Base-by-base conservation (phyloP, 2,113 vertebrate species). In the Gallinago paraguaiae region DNA sequence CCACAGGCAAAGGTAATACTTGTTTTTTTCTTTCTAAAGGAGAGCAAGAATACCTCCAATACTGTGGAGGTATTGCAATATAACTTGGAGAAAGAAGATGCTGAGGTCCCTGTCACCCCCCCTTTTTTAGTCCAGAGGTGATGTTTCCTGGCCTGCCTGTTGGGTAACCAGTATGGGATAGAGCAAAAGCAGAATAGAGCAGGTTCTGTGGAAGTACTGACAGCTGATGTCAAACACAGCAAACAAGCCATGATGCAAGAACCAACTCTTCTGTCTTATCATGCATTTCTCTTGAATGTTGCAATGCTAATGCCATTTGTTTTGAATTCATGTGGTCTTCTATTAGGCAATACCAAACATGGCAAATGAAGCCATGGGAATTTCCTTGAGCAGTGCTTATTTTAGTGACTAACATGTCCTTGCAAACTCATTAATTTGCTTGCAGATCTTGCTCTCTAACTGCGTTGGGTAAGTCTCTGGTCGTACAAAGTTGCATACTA, bases 41-140 rank as follows among this genome's bases (percentile, higher is more conserved):
- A 75, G 35, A 50, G n/a, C 0, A 8, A 85, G 41, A 67, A 39
- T 39, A 39, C 12, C 39, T 39, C 39, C 39, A 39, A 39, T 39
- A 39, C 39, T 39, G 39, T 82, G 85, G 45, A 90, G 81, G 17
- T 75, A 59, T 17, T 77, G 37, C 63, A 79, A 23, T 70, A 37
- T 27, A 30, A 69, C 57, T 82, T 77, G 5, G 37, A 85, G 45
- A 87, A 57, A 59, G 83, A 80, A 57, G 10, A 35, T 90, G 54
- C 54, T 19, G 53, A 11, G 20, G 27, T 75, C 9, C 17, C 25
- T 22, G 7, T 3, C 0, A 0, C 11, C 4, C 10, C 2, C 9
- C 18, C 16, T 59, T 37, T 56, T 56, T 7, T 80, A 0, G 74
- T 86, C 64, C 27, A 54, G 69, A 83, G 48, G 37, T 69, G 64